phyloP scores from a whole-genome alignment of 1,140 invertebrate genomes.

The Callitettix versicolor region DNA sequence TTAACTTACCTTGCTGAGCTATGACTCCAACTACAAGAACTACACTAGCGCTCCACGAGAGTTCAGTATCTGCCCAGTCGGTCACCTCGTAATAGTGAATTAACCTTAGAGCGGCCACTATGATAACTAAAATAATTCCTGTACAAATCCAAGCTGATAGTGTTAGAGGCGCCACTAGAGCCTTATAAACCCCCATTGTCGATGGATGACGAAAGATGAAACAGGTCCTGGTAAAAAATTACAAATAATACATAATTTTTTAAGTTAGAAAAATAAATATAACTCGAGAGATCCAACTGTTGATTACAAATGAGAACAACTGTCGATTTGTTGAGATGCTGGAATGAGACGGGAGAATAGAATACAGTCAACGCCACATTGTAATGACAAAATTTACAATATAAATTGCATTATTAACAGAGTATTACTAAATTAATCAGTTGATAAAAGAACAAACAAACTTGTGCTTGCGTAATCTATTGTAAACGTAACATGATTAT shows the following conservation, averaged over 20 bases:
- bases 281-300: no score
- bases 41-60: constrained; percentile 6
- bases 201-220: constrained; percentile 6
- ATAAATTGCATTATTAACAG: no score
- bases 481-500: no score
- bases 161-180: constrained; percentile 3
- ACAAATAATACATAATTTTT: background rate
- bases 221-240: background rate
- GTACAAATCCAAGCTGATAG: constrained; percentile 1
- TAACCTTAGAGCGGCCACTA: background rate
- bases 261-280: no score
- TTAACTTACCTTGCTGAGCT: constrained; percentile 6
- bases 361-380: no score
- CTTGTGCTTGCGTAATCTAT: no score
- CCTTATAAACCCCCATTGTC: constrained; percentile 5
- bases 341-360: no score
- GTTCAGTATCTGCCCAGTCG: background rate
- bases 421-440: no score
- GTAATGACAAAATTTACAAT: no score
- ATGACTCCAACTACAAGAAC: constrained; percentile 1
- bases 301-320: no score
- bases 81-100: background rate
- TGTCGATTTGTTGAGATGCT: no score
- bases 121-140: background rate
- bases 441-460: no score